Percentiles rank a stretch among this genome's conserved stretches.
Conservation (phyloP, 2,888 invertebrate genomes). For the Anthoptus insignis region DNA sequence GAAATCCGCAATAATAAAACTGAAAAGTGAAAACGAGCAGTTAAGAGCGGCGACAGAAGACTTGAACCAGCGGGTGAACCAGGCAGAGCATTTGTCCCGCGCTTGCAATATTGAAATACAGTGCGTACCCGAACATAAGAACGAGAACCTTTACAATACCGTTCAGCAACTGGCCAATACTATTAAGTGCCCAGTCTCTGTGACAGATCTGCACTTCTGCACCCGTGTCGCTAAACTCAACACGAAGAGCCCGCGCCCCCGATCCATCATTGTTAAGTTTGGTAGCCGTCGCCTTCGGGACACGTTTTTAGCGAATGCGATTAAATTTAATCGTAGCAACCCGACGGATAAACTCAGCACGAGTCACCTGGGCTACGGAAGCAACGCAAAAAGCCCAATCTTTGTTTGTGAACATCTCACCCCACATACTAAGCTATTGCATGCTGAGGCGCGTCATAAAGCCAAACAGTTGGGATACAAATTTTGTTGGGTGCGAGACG, state of each 20-base stretch:
- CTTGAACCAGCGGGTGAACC: too few relatives aligned
- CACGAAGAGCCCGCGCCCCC: slow-evolving; percentile 27
- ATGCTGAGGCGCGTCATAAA: neutral
- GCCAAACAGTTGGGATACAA: neutral
- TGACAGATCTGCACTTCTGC: slow-evolving; percentile 39
- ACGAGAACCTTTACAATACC: slow-evolving; percentile 40
- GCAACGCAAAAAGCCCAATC: slow-evolving; percentile 10
- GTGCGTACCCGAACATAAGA: too few relatives aligned
- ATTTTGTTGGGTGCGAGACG: slow-evolving; percentile 3
- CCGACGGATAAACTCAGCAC: slow-evolving; percentile 21
- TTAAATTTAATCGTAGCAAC: slow-evolving; percentile 36
- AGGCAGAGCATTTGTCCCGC: too few relatives aligned
- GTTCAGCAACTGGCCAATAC: slow-evolving; percentile 38
- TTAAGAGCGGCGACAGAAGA: too few relatives aligned
- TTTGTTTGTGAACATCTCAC: slow-evolving; percentile 24
- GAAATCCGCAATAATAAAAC: too few relatives aligned
- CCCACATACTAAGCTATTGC: slow-evolving; percentile 9
- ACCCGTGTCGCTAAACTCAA: slow-evolving; percentile 39
- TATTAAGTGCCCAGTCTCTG: slow-evolving; percentile 36
- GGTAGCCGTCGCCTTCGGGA: slow-evolving; percentile 28
- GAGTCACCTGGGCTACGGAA: neutral
- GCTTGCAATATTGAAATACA: too few relatives aligned
- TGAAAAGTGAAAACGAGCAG: too few relatives aligned
- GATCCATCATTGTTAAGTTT: slow-evolving; percentile 31
- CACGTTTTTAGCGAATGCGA: slow-evolving; percentile 18